Percentiles rank a stretch among this genome's conserved stretches.
These are phyloP conservation scores for Prionchulus punctatus DNA, from an alignment of 2,888 invertebrate species.

Conservation along the genomic window DNA sequence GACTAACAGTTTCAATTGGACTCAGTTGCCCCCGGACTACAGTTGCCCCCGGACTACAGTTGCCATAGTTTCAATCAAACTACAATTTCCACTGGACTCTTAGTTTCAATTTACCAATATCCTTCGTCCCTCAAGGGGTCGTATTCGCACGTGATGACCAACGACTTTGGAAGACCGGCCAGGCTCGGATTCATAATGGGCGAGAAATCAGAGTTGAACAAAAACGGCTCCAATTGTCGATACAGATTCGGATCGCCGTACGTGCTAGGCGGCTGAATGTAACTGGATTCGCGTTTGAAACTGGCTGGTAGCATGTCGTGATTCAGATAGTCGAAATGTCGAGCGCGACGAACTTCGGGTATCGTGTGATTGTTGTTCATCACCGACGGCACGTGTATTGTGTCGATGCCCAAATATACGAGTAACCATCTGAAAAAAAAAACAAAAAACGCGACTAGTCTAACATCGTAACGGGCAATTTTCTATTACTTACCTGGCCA, in stretches of 20 bases:
- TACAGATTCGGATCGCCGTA: background rate
- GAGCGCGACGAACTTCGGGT: background rate
- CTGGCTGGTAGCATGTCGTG: background rate
- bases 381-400: background rate
- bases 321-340: background rate
- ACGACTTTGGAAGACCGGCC: conserved; percentile 27
- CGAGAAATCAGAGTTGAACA: conserved; percentile 28
- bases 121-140: conserved; percentile 36
- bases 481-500: conserved; percentile 7
- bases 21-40: no score
- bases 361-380: background rate
- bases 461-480: background rate
- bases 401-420: background rate
- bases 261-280: no score
- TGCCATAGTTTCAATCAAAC: background rate
- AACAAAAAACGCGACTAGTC: background rate
- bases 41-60: no score
- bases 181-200: conserved; percentile 30
- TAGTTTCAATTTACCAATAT: conserved; percentile 27
- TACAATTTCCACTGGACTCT: background rate
- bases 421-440: background rate
- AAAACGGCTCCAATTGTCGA: conserved; percentile 6
- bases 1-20: no score
- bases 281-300: no score
- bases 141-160: conserved; percentile 33